Evolutionary conservation across 1,140 invertebrate species (phyloP).

Genomic region (Diachasma alloeum): DNA sequence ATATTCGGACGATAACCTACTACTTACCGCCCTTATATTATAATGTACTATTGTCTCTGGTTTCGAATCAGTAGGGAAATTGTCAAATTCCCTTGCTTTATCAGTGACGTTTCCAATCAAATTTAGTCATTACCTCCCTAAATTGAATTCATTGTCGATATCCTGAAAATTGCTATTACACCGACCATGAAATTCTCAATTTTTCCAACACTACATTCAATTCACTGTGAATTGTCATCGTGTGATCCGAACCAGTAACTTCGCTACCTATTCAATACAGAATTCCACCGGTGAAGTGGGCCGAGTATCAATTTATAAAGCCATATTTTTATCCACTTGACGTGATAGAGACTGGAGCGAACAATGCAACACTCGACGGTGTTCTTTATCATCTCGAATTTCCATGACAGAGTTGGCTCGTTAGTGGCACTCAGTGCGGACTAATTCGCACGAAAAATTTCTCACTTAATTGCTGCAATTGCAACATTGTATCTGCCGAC

Average conservation of each 20-base stretch:
- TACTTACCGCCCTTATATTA: too few species aligned
- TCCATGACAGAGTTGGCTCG: slow-evolving; percentile 2
- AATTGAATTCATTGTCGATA: too few species aligned
- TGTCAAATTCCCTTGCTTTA: too few species aligned
- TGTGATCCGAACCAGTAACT: not conserved
- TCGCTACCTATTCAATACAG: not conserved
- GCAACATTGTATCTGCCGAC: not conserved
- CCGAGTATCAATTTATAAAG: not conserved
- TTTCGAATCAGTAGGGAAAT: too few species aligned
- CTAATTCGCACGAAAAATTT: not conserved
- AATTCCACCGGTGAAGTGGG: not conserved
- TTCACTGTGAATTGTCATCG: not conserved
- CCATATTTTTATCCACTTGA: not conserved
- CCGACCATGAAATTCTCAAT: too few species aligned
- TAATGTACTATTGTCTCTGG: too few species aligned
- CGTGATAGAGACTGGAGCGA: not conserved
- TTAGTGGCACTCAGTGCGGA: not conserved
- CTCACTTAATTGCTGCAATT: not conserved
- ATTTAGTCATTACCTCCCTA: too few species aligned
- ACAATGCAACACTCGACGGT: not conserved
- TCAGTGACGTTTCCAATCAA: too few species aligned
- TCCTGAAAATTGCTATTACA: too few species aligned
- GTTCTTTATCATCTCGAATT: not conserved
- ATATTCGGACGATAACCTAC: too few species aligned
- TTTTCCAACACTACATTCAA: too few species aligned